These are phyloP conservation scores for Pelosia muscerda DNA, from an alignment of 2,888 invertebrate genomes.

Conservation along the genomic window DNA sequence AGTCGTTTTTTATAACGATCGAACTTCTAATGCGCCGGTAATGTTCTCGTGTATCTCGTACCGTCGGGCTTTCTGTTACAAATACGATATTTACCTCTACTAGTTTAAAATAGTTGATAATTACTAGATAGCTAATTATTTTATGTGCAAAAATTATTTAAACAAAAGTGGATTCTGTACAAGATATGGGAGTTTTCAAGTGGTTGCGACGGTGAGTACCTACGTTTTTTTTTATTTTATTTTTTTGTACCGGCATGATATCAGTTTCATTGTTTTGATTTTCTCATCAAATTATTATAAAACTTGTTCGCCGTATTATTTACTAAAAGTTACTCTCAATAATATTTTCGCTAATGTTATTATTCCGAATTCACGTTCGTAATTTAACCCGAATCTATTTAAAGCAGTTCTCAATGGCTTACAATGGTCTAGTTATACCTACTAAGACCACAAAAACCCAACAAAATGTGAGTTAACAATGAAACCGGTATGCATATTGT, in stretches of 20 bases:
- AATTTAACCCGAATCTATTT: neutral
- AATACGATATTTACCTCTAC: conserved; percentile 42
- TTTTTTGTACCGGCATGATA: conserved; percentile 17
- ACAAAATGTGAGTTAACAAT: conserved; percentile 49
- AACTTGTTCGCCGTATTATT: neutral
- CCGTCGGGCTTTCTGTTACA: conserved; percentile 63
- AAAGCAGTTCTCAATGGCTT: neutral
- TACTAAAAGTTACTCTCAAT: neutral
- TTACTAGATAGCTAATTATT: conserved; percentile 40
- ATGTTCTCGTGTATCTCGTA: conserved; percentile 72
- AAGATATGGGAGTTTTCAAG: conserved; percentile 84
- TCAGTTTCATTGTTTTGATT: conserved; percentile 4
- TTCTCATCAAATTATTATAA: neutral
- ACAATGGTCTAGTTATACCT: conserved; percentile 14
- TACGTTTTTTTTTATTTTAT: neutral
- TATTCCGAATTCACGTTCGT: neutral
- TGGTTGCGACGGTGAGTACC: conserved; percentile 84
- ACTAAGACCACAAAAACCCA: conserved; percentile 15
- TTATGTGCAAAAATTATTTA: conserved; percentile 42
- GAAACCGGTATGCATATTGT: conserved; percentile 45
- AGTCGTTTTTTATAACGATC: conserved; percentile 78
- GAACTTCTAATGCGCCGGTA: conserved; percentile 78
- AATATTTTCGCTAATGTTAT: neutral
- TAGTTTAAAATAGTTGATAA: conserved; percentile 53
- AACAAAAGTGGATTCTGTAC: conserved; percentile 73